Percentiles rank a stretch among this genome's conserved stretches.
These are phyloP conservation scores for Drosophila ustulata DNA, from an alignment of 2,888 invertebrate genomes.

Conservation along the genomic window DNA sequence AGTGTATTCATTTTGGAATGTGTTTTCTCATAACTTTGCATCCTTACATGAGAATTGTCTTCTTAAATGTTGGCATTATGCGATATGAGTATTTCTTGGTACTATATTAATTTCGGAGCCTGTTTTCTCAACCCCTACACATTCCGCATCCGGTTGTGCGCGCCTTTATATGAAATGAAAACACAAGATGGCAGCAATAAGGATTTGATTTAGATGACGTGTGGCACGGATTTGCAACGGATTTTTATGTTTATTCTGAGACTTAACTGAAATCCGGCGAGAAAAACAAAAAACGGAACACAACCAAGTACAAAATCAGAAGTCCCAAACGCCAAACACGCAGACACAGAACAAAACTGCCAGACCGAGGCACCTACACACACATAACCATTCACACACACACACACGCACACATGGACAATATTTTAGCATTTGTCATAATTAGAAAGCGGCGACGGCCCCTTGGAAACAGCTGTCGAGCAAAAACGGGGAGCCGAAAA, in stretches of 20 bases:
- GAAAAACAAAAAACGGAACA: constrained; percentile 9
- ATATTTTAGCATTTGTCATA: constrained; percentile 79
- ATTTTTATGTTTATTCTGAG: constrained; percentile 71
- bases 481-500: constrained; percentile 6
- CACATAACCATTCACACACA: constrained; percentile 28
- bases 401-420: constrained; percentile 38
- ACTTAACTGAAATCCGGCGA: constrained; percentile 44
- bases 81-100: background rate
- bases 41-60: background rate
- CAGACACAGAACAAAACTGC: constrained; percentile 22
- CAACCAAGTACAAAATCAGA: constrained; percentile 53
- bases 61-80: background rate
- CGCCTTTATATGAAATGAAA: constrained; percentile 3
- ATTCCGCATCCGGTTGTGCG: background rate
- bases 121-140: background rate
- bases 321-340: constrained; percentile 47
- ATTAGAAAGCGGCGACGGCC: constrained; percentile 65
- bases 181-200: constrained; percentile 40
- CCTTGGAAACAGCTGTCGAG: constrained; percentile 58
- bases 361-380: constrained; percentile 26
- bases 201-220: constrained; percentile 60
- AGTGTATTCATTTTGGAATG: no score
- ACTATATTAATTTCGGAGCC: constrained; percentile 1
- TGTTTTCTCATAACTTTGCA: background rate
- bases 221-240: constrained; percentile 44